Conservation (phyloP, 2,888 invertebrate species). For the Polyommatus icarus region DNA sequence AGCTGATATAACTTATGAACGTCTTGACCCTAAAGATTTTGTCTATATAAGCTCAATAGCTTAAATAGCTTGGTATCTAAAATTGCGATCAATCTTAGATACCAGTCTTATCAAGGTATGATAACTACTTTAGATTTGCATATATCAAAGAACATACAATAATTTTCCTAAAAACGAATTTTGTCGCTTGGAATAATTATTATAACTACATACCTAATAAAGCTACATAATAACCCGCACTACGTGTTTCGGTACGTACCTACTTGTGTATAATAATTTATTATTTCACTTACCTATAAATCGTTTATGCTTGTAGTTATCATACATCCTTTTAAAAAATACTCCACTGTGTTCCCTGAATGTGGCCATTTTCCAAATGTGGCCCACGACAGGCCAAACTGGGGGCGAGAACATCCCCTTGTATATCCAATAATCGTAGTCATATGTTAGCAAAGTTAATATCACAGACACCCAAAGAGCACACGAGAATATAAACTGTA, state of each 20-base stretch:
- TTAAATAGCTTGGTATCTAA: no score
- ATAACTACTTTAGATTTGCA: no score
- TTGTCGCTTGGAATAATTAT: not conserved
- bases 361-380: conserved; percentile 63
- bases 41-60: no score
- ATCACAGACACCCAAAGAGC: conserved; percentile 47
- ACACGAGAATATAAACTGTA: conserved; percentile 55
- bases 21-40: no score
- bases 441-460: conserved; percentile 61
- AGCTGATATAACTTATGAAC: no score
- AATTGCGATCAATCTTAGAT: no score
- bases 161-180: not conserved
- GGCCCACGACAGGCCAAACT: conserved; percentile 67
- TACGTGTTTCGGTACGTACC: no score
- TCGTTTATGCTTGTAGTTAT: conserved; percentile 58
- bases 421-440: conserved; percentile 69
- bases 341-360: conserved; percentile 72
- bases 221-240: no score
- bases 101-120: no score
- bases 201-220: no score
- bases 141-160: no score
- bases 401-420: conserved; percentile 68
- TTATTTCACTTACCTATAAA: conserved; percentile 61
- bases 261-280: not conserved
- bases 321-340: conserved; percentile 70